Evolutionary conservation across 2,113 vertebrate species (phyloP).

Genomic region (Sphyrna mokarran): DNA sequence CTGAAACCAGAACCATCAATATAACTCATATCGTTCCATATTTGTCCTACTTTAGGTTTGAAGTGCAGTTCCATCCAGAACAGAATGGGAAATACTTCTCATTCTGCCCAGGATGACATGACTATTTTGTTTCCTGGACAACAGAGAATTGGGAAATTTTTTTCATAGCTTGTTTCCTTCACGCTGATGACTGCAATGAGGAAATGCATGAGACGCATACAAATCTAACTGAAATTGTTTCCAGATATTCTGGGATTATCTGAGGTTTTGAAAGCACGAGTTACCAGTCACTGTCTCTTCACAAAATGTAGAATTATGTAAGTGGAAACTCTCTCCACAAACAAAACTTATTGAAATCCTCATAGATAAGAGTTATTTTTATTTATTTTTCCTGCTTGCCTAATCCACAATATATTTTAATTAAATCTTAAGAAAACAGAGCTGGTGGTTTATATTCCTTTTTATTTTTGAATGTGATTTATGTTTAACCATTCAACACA

Average conservation of each 20-base stretch:
- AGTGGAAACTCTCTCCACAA: constrained; percentile 45
- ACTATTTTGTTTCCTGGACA: not conserved
- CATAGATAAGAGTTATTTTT: not conserved
- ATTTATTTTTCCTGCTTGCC: not conserved
- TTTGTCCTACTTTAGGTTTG: not conserved
- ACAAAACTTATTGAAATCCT: constrained; percentile 43
- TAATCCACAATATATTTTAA: not conserved
- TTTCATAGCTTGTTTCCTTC: not conserved
- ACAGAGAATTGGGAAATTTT: not conserved
- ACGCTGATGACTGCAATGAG: not conserved
- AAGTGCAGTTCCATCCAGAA: not conserved
- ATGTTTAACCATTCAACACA: not conserved
- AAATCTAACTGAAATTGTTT: not conserved
- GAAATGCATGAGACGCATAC: not conserved
- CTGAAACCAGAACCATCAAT: not conserved
- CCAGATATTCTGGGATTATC: not conserved
- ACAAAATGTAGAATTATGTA: constrained; percentile 22
- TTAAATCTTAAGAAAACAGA: constrained; percentile 47
- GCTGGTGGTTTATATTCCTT: constrained; percentile 45
- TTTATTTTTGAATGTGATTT: constrained; percentile 44
- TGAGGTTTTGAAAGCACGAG: not conserved
- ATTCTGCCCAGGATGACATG: not conserved
- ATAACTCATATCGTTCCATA: not conserved
- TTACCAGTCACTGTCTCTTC: not conserved
- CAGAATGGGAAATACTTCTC: not conserved